phyloP scores from a whole-genome alignment of 2,797 vertebrate genomes.

The Heliangelus exortis region DNA sequence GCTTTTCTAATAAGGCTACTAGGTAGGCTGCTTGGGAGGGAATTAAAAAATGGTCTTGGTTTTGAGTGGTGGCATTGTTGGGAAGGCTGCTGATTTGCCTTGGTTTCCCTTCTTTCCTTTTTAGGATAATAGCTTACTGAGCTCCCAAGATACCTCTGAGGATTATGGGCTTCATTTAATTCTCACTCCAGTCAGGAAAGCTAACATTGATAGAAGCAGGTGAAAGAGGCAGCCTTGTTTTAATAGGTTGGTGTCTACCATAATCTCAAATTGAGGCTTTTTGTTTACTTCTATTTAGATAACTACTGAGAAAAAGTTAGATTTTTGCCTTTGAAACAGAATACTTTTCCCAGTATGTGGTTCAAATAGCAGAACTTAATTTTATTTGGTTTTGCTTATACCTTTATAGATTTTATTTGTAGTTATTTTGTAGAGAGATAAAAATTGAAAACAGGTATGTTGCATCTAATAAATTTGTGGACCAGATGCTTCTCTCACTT shows the following conservation, averaged over 20 bases:
- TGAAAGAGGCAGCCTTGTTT: not conserved
- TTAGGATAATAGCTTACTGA: not conserved
- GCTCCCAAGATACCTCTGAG: not conserved
- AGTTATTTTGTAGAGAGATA: not conserved
- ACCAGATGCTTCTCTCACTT: not conserved
- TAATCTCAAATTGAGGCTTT: not conserved
- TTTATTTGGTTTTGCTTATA: not conserved
- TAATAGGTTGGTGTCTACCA: not conserved
- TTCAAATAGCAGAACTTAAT: not conserved
- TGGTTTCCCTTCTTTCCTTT: not conserved
- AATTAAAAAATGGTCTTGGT: not conserved
- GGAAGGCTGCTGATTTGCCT: not conserved
- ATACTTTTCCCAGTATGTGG: not conserved
- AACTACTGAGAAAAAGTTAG: not conserved
- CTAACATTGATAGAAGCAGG: not conserved
- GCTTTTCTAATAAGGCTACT: not conserved
- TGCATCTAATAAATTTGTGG: not conserved
- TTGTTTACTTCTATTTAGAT: not conserved
- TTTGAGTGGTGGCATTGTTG: not conserved
- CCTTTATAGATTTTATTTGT: not conserved
- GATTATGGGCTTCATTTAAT: not conserved
- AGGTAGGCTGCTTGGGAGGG: not conserved
- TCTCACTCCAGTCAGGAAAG: not conserved
- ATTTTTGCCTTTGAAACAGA: constrained; percentile 1
- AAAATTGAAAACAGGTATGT: not conserved